phyloP scores from a whole-genome alignment of 2,888 invertebrate genomes.

The Epistrophe eligans region DNA sequence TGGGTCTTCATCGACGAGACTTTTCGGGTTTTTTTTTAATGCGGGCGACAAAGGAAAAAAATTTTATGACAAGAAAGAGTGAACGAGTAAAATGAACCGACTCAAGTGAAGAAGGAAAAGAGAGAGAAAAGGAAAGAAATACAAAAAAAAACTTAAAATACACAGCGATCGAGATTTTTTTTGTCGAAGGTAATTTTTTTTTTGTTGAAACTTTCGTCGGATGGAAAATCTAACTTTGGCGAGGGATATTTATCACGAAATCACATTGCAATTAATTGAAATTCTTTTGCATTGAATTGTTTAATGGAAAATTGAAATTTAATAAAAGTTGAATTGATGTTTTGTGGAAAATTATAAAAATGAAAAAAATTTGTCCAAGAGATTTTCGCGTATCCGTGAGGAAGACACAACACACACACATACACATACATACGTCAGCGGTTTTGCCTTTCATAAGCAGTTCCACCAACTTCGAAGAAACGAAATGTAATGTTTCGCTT shows the following conservation, averaged over 20 bases:
- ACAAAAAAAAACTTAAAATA: constrained; percentile 70
- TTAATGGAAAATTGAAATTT: constrained; percentile 57
- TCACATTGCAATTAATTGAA: constrained; percentile 52
- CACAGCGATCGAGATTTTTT: constrained; percentile 69
- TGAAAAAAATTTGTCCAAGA: constrained; percentile 68
- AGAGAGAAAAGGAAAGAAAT: constrained; percentile 41
- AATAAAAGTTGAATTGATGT: constrained; percentile 63
- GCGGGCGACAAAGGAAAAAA: constrained; percentile 76
- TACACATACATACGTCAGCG: constrained; percentile 75
- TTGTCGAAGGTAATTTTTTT: constrained; percentile 67
- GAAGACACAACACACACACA: constrained; percentile 76
- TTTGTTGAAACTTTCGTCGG: constrained; percentile 46
- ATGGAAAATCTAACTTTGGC: constrained; percentile 58
- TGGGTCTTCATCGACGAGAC: constrained; percentile 71
- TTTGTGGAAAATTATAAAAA: constrained; percentile 67
- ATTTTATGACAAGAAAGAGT: constrained; percentile 71
- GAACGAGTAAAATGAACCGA: constrained; percentile 64
- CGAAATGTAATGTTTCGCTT: background rate
- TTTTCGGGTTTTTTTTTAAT: constrained; percentile 57
- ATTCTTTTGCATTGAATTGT: constrained; percentile 40
- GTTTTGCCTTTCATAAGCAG: constrained; percentile 71
- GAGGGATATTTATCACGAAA: constrained; percentile 49
- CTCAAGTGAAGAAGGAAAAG: constrained; percentile 57
- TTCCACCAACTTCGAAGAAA: constrained; percentile 24
- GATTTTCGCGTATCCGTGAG: constrained; percentile 76